Percentiles rank a stretch among this genome's conserved stretches.
Conservation (phyloP, 2,888 invertebrate species). For the Drosophila rubida region DNA sequence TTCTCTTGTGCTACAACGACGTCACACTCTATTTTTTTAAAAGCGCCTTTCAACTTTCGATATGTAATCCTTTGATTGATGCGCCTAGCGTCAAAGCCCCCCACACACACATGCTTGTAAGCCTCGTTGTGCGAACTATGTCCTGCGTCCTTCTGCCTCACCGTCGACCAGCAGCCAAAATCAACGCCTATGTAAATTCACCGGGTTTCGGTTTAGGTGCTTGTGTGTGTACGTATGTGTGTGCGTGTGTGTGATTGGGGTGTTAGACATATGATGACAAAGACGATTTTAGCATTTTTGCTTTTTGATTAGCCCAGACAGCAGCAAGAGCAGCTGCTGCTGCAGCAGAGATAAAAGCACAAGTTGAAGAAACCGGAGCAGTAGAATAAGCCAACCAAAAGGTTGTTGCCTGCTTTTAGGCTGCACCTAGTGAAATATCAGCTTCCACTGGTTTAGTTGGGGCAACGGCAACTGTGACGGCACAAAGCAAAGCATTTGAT, state of each 20-base stretch:
- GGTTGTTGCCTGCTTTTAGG: conserved; percentile 32
- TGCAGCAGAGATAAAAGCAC: not conserved
- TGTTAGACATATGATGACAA: conserved; percentile 76
- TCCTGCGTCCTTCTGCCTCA: conserved; percentile 37
- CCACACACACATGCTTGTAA: conserved; percentile 27
- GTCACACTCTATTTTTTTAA: conserved; percentile 49
- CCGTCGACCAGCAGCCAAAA: conserved; percentile 49
- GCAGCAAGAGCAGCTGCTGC: conserved; percentile 11
- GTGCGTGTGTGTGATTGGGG: conserved; percentile 16
- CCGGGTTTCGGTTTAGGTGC: conserved; percentile 19
- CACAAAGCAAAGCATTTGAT: conserved; percentile 76
- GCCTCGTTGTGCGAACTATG: conserved; percentile 23
- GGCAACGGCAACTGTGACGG: conserved; percentile 50
- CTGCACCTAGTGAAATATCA: conserved; percentile 51
- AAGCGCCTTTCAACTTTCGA: conserved; percentile 76
- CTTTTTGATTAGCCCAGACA: conserved; percentile 72
- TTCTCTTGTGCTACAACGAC: conserved; percentile 14
- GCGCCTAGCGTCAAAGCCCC: conserved; percentile 64
- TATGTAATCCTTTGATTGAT: conserved; percentile 80
- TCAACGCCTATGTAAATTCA: conserved; percentile 78
- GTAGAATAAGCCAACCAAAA: conserved; percentile 17
- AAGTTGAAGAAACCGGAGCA: not conserved
- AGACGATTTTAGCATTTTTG: conserved; percentile 77
- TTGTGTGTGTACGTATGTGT: conserved; percentile 23
- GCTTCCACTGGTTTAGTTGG: conserved; percentile 61